Evolutionary conservation across 2,113 vertebrate genomes (phyloP), one percentile per base, ranked within the genome.

Genomic region (Rhinopithecus roxellana): DNA sequence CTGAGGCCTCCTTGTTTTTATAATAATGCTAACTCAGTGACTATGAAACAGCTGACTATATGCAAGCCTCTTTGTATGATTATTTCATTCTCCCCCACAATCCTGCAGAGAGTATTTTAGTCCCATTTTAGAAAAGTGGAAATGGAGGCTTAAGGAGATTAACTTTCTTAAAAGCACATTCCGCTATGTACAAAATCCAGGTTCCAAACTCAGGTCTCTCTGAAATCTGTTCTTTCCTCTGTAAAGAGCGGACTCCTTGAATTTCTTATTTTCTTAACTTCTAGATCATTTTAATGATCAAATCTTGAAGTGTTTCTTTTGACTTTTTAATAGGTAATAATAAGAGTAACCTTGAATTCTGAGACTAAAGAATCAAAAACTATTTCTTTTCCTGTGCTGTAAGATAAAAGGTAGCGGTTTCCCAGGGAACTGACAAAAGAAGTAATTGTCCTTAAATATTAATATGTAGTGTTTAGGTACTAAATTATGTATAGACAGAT

Each of bases 281-380:
- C 50, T 88, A 59, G 90, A 40, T 84, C 8, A 82, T 93, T 82
- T 89, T 70, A 52, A 84, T 84, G 55, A 82, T 79, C 67, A 95
- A 82, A 43, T 74, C 23, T 94, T 55, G 45, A 35, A 72, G 6
- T 91, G 38, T 64, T 32, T 10, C 78, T 93, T 77, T 74, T 59
- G 25, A 16, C 20, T 89, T 69, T 69, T 4, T 87, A 69, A 27
- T 52, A 48, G 14, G n/a, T 32, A 43, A 35, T 32, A 22, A 84
- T 67, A 74, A 77, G 50, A 92, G 70, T 23, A 70, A 61, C 25
- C 43, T 95, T 77, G 14, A 93, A 52, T 83, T 79, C 23, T 95
- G 38, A 89, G 16, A 22, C 40, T 69, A 17, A 81, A 45, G 0
- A 40, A 89, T 64, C 18, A 81, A 88, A 35, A 40, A 27, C 64